Percentiles rank a stretch among this genome's conserved stretches.
These are phyloP conservation scores for Catalaphyllia jardinei DNA, from an alignment of 64 coral and sea anemone species.

Conservation along the genomic window DNA sequence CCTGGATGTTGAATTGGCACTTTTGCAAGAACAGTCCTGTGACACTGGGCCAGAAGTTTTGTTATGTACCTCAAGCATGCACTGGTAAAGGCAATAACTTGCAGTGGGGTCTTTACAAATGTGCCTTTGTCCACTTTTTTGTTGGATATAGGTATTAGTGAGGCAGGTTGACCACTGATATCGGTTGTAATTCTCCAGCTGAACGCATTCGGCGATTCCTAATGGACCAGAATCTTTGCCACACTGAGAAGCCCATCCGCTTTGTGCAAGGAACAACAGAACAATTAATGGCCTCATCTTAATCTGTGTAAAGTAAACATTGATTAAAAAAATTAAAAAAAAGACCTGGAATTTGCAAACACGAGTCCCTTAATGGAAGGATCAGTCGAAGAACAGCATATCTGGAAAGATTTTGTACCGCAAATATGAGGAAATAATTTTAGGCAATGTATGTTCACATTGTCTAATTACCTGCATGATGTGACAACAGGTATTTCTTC, in stretches of 20 bases:
- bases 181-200: neutral
- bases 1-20: too few relatives aligned
- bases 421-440: too few relatives aligned
- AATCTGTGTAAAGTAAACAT: neutral
- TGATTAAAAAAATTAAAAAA: neutral
- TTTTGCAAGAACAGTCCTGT: constrained; percentile 36
- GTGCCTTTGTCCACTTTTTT: constrained; percentile 39
- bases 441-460: too few relatives aligned
- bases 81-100: constrained; percentile 67
- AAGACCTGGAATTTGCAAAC: too few relatives aligned
- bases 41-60: constrained; percentile 19
- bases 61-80: constrained; percentile 61
- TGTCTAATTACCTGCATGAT: too few relatives aligned
- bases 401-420: too few relatives aligned
- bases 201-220: constrained; percentile 28
- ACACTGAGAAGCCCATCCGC: neutral
- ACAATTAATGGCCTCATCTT: neutral
- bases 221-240: neutral
- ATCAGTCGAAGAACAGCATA: too few relatives aligned
- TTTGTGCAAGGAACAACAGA: neutral
- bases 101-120: neutral
- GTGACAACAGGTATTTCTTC: too few relatives aligned
- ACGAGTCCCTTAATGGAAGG: too few relatives aligned
- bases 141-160: constrained; percentile 62
- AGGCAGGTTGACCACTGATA: constrained; percentile 78